Percentiles rank a stretch among this genome's conserved stretches.
These are phyloP conservation scores for Tinea trinotella DNA, from an alignment of 2,888 invertebrate species.

Conservation along the genomic window DNA sequence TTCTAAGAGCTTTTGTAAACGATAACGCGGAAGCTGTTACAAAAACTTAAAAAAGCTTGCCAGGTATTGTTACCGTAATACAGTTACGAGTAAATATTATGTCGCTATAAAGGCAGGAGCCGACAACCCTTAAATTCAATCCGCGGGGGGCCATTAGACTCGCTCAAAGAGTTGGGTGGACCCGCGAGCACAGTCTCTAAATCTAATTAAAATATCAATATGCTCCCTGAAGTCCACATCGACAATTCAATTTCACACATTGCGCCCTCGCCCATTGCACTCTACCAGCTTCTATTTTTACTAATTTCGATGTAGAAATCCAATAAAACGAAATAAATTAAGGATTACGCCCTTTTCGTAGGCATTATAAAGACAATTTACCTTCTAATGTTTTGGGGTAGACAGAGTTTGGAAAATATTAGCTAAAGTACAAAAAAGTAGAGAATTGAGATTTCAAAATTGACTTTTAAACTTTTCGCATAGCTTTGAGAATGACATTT, in stretches of 20 bases:
- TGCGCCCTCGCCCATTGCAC: slow-evolving; percentile 32
- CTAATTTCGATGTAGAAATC: not conserved
- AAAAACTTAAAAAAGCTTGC: slow-evolving; percentile 62
- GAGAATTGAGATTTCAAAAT: no score
- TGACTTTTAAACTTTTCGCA: not conserved
- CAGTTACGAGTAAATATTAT: slow-evolving; percentile 72
- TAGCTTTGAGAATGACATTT: slow-evolving; percentile 1
- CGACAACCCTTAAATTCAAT: slow-evolving; percentile 65
- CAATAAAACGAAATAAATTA: not conserved
- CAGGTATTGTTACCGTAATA: slow-evolving; percentile 69
- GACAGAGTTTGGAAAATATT: no score
- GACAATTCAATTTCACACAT: slow-evolving; percentile 69
- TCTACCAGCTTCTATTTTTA: slow-evolving; percentile 15
- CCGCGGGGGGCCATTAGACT: slow-evolving; percentile 69
- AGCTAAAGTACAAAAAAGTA: no score
- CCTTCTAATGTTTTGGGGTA: no score
- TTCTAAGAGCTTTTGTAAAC: slow-evolving; percentile 63
- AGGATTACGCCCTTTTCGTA: not conserved
- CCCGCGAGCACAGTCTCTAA: slow-evolving; percentile 56
- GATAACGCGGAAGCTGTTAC: slow-evolving; percentile 70
- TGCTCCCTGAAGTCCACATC: slow-evolving; percentile 60
- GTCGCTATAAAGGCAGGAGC: slow-evolving; percentile 57
- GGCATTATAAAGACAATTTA: no score
- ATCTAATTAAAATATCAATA: slow-evolving; percentile 74
- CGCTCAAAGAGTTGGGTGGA: slow-evolving; percentile 68